A percentile compares a stretch with the other conserved stretches of the same genome.
These are phyloP conservation scores for Illadopsis cleaveri DNA, from an alignment of 2,113 vertebrate genomes.

Conservation along the genomic window DNA sequence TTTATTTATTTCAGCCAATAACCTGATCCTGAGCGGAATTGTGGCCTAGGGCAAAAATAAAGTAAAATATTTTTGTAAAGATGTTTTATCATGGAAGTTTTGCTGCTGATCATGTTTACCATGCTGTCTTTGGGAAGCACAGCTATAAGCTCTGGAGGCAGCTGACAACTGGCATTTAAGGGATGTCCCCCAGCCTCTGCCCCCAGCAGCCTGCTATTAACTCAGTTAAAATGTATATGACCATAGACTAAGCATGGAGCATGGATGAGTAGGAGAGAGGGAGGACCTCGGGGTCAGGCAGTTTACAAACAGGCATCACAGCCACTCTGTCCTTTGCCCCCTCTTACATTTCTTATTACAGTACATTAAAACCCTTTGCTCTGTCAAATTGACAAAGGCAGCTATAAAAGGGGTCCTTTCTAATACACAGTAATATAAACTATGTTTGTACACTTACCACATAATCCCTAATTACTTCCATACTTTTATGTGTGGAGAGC, in stretches of 20 bases:
- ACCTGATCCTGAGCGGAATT: not conserved
- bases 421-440: conserved; percentile 59
- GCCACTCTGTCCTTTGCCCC: conserved; percentile 57
- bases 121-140: not conserved
- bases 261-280: not conserved
- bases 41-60: not conserved
- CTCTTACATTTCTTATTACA: conserved; percentile 63
- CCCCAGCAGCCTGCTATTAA: not conserved
- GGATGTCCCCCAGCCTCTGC: not conserved
- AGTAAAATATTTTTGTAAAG: not conserved
- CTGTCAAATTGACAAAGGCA: conserved; percentile 63
- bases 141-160: not conserved
- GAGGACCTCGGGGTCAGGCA: conserved; percentile 25
- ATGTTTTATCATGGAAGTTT: not conserved
- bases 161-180: conserved; percentile 29
- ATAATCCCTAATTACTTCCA: conserved; percentile 74
- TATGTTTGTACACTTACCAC: conserved; percentile 66
- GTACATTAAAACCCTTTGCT: conserved; percentile 69
- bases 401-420: conserved; percentile 65
- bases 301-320: conserved; percentile 51
- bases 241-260: not conserved
- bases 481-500: conserved; percentile 71
- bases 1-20: not conserved
- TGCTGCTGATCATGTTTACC: not conserved
- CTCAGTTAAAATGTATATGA: not conserved